A percentile compares a stretch with the other conserved stretches of the same genome.
phyloP scores from a whole-genome alignment of 2,888 invertebrate species.

The Xestia ashworthii region DNA sequence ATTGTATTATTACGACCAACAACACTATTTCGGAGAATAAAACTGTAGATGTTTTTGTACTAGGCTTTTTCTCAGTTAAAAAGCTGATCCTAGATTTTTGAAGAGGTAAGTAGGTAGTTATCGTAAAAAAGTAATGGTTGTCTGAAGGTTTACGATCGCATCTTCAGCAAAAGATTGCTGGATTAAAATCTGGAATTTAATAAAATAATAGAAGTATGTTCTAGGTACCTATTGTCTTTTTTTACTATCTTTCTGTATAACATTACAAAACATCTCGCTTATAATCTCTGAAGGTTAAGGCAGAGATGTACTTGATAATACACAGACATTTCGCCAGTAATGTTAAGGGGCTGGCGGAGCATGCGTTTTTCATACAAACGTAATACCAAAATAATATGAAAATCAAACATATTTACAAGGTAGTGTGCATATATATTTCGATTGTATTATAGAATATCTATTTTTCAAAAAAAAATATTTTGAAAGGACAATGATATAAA shows the following conservation, averaged over 20 bases:
- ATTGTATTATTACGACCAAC: conserved; percentile 3
- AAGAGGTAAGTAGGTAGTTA: conserved; percentile 22
- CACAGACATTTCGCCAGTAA: too few relatives aligned
- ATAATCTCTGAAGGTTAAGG: too few relatives aligned
- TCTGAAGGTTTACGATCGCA: conserved; percentile 31
- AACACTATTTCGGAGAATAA: conserved; percentile 6
- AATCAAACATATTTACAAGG: too few relatives aligned
- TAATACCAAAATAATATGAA: too few relatives aligned
- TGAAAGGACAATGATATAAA: too few relatives aligned
- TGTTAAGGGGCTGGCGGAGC: too few relatives aligned
- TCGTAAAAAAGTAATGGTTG: conserved; percentile 36
- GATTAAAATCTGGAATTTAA: conserved; percentile 25
- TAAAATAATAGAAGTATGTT: not conserved
- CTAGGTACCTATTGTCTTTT: not conserved
- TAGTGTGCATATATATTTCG: too few relatives aligned
- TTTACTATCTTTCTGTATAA: not conserved
- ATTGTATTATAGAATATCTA: too few relatives aligned
- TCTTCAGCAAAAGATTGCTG: conserved; percentile 8
- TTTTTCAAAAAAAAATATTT: too few relatives aligned
- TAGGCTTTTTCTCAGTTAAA: not conserved
- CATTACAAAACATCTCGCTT: too few relatives aligned
- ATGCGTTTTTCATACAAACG: too few relatives aligned
- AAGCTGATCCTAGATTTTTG: conserved; percentile 12
- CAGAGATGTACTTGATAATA: too few relatives aligned
- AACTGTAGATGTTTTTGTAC: not conserved